These are phyloP conservation scores for Malachius bipustulatus DNA, from an alignment of 2,888 invertebrate species.

Conservation along the genomic window DNA sequence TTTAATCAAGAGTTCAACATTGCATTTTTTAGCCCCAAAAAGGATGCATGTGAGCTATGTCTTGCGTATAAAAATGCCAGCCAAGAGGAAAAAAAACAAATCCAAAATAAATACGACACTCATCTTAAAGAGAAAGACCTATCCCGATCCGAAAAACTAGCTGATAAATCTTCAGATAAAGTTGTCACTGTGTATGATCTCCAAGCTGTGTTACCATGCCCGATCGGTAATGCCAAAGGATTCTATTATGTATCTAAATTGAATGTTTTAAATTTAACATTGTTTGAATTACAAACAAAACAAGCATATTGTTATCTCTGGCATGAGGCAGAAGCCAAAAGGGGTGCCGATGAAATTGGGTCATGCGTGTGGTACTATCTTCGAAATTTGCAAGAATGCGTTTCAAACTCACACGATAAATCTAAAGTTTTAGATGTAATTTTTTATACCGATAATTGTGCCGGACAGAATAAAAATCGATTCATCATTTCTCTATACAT, in stretches of 20 bases:
- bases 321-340: background rate
- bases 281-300: background rate
- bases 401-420: background rate
- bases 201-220: conserved; percentile 1
- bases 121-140: background rate
- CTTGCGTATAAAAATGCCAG: conserved; percentile 13
- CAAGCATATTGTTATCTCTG: background rate
- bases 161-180: background rate
- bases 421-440: conserved; percentile 2
- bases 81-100: background rate
- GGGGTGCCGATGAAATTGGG: background rate
- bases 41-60: conserved; percentile 11
- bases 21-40: conserved; percentile 17
- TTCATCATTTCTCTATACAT: background rate
- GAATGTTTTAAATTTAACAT: background rate
- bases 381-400: background rate
- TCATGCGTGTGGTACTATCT: background rate
- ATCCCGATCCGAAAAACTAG: background rate
- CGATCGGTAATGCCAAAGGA: background rate
- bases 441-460: background rate
- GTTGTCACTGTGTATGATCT: conserved; percentile 2
- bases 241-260: background rate
- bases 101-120: conserved; percentile 1
- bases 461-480: background rate
- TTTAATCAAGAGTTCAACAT: conserved; percentile 18